These are phyloP conservation scores for Lophotis ruficrista DNA, from an alignment of 2,113 vertebrate species.

Conservation along the genomic window DNA sequence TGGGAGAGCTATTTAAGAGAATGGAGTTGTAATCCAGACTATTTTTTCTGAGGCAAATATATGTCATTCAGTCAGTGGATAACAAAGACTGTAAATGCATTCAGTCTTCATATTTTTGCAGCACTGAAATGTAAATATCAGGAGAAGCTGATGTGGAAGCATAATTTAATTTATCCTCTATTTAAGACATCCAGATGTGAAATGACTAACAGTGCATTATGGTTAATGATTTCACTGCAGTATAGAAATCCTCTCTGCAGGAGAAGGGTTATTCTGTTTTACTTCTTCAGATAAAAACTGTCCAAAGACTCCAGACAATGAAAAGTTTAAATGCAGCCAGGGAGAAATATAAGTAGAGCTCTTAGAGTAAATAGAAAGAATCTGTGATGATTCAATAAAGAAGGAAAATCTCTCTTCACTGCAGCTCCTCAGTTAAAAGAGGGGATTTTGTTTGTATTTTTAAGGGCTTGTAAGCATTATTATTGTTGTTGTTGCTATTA, in stretches of 20 bases:
- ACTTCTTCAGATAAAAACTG: constrained; percentile 19
- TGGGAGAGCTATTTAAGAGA: neutral
- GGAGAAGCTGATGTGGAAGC: neutral
- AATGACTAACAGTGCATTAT: constrained; percentile 7
- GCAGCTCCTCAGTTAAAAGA: neutral
- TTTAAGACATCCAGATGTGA: constrained; percentile 26
- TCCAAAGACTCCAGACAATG: neutral
- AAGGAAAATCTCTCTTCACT: neutral
- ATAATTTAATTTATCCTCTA: constrained; percentile 23
- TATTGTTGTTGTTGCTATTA: neutral
- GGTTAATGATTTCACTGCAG: constrained; percentile 32
- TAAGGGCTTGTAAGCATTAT: neutral
- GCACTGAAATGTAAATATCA: constrained; percentile 15
- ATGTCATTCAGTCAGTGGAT: neutral
- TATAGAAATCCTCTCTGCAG: neutral
- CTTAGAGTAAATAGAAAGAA: neutral
- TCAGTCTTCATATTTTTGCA: neutral
- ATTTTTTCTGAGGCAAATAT: constrained; percentile 27
- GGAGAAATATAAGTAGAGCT: constrained; percentile 2
- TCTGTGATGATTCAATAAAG: neutral
- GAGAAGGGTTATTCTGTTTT: neutral
- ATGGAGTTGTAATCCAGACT: neutral
- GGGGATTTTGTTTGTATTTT: neutral
- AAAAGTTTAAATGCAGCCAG: constrained; percentile 12
- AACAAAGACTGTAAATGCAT: constrained; percentile 5